Evolutionary conservation across 2,797 vertebrate species (phyloP), one percentile per base, ranked within the genome.

Genomic region (Dromococcyx pavoninus): DNA sequence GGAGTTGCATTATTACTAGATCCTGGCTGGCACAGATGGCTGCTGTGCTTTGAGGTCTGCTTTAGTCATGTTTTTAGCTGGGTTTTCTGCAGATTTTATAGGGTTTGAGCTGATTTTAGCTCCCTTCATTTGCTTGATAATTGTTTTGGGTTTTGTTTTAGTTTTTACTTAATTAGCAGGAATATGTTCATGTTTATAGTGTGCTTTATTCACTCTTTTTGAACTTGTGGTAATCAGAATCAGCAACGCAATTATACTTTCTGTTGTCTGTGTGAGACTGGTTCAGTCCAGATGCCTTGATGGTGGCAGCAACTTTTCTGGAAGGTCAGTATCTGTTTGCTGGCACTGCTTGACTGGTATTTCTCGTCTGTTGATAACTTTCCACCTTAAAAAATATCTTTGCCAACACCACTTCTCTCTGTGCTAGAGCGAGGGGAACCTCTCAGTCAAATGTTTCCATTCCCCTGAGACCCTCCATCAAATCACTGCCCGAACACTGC

Each of bases 81-180:
- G 53, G 94, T 95, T 94, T 90, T 91, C 91, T 92, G 51, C 81
- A 91, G 91, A 93, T 96, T 97, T 96, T 95, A 97, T 86, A 96
- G 93, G 65, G 46, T 93, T 96, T 96, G 95, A 91, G 91, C 65
- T 92, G 81, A 89, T 97, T 97, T 96, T 93, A 95, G 70, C 88
- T 97, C 93, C 69, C 32, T 97, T 97, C 95, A 97, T 97, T 98
- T 97, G 85, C 94, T 94, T 72, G 93, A 94, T 97, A 97, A 97
- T 95, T 91, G 94, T 96, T 97, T 95, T 73, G 65, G 19, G 24
- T 67, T 90, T 97, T 96, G 95, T 89, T 95, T 89, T 86, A 84
- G 93, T 94, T 97, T 96, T 96, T 96, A 93, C 84, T 97, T 97
- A 95, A 96, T 97, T 97, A 97, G 88, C 32, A 87, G 88, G 94